These are phyloP conservation scores for Dicrurus megarhynchus DNA, from an alignment of 2,113 vertebrate species.

Conservation along the genomic window DNA sequence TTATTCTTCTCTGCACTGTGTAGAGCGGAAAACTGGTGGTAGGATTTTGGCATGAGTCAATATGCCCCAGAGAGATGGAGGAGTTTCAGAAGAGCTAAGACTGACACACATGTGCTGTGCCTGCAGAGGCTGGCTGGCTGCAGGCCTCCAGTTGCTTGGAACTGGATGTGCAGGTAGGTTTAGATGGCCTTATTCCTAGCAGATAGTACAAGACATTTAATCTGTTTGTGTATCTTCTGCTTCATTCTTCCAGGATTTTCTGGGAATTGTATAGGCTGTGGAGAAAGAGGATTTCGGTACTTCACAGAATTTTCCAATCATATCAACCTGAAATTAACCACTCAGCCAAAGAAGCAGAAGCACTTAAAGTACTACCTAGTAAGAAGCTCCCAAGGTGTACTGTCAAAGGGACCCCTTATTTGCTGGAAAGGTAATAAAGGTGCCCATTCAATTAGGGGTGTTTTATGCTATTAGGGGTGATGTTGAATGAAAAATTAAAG, in stretches of 20 bases:
- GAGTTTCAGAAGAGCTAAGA: background rate
- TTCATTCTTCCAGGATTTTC: slow-evolving; percentile 86
- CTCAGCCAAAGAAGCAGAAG: slow-evolving; percentile 99
- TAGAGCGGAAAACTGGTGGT: background rate
- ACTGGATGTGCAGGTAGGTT: background rate
- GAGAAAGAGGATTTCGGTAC: slow-evolving; percentile 97
- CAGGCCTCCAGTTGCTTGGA: background rate
- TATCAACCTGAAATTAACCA: slow-evolving; percentile 98
- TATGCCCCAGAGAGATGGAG: background rate
- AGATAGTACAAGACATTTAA: background rate
- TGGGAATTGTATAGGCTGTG: slow-evolving; percentile 97
- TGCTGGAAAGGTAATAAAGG: slow-evolving; percentile 93
- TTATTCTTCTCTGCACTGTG: background rate
- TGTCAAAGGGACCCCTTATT: slow-evolving; percentile 94
- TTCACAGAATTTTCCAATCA: slow-evolving; percentile 99
- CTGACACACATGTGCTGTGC: background rate
- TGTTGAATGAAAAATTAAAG: background rate
- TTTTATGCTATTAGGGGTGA: background rate
- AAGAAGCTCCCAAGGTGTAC: slow-evolving; percentile 91
- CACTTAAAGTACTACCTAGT: slow-evolving; percentile 99
- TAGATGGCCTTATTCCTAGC: background rate
- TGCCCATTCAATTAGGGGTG: background rate
- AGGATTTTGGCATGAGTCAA: background rate
- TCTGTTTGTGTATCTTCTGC: background rate
- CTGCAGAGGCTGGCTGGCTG: background rate